phyloP scores from a whole-genome alignment of 2,888 invertebrate genomes.

The Mycalesis mineus region DNA sequence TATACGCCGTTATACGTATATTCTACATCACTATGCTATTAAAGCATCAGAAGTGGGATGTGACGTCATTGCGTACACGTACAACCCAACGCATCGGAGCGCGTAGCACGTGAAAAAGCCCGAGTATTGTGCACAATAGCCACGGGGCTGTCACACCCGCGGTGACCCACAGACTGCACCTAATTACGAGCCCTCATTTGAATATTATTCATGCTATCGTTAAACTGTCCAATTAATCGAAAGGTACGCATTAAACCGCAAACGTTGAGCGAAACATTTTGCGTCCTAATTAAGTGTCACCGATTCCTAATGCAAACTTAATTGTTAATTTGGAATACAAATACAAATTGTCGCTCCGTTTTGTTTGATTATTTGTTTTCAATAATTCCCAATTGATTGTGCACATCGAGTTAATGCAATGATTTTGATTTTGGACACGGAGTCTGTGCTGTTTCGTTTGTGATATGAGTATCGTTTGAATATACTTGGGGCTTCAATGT shows the following conservation, averaged over 20 bases:
- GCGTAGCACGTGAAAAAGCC: background rate
- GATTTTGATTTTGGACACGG: background rate
- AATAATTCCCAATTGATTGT: slow-evolving; percentile 17
- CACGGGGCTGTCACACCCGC: background rate
- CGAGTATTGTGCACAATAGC: background rate
- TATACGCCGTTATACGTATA: too few species aligned
- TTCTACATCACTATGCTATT: too few species aligned
- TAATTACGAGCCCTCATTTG: slow-evolving; percentile 21
- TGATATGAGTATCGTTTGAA: too few species aligned
- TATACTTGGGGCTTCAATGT: too few species aligned
- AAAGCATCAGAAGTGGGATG: too few species aligned
- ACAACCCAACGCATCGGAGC: too few species aligned
- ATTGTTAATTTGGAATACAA: slow-evolving; percentile 27
- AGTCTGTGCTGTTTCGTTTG: background rate
- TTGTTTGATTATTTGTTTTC: slow-evolving; percentile 15
- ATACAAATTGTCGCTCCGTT: slow-evolving; percentile 9
- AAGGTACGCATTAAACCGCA: slow-evolving; percentile 22
- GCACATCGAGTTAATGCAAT: background rate
- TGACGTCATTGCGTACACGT: too few species aligned
- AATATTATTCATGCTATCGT: slow-evolving; percentile 22
- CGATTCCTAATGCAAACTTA: slow-evolving; percentile 23
- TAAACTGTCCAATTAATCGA: slow-evolving; percentile 26
- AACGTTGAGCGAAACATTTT: slow-evolving; percentile 19
- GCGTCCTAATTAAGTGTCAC: slow-evolving; percentile 23
- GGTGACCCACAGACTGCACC: slow-evolving; percentile 8